A percentile compares a stretch with the other conserved stretches of the same genome.
These are phyloP conservation scores for Erpetoichthys calabaricus DNA, from an alignment of 2,797 vertebrate genomes.

Conservation along the genomic window DNA sequence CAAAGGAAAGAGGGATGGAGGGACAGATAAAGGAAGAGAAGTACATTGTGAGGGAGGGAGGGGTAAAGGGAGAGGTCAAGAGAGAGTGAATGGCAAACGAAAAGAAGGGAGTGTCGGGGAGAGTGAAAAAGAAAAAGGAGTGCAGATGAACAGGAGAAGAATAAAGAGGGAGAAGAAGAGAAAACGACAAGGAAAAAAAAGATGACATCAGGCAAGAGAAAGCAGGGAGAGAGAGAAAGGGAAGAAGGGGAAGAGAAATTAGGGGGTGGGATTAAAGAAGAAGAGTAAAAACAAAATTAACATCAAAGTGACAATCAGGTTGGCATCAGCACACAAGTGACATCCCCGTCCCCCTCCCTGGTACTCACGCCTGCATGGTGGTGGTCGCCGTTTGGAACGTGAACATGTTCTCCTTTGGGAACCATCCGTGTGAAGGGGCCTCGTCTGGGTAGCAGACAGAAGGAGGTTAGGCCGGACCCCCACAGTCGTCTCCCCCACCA, in stretches of 20 bases:
- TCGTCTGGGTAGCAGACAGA: constrained; percentile 48
- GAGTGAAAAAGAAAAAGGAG: constrained; percentile 37
- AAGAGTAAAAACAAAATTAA: too few relatives aligned
- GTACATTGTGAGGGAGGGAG: constrained; percentile 8
- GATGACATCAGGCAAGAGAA: background rate
- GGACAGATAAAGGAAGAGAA: constrained; percentile 7
- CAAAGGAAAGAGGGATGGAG: constrained; percentile 3
- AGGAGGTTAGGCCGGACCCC: constrained; percentile 5
- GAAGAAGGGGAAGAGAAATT: too few relatives aligned
- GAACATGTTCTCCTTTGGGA: constrained; percentile 92
- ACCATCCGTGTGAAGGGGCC: constrained; percentile 70
- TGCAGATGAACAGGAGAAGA: constrained; percentile 38
- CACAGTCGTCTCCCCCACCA: background rate
- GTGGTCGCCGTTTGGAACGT: constrained; percentile 90
- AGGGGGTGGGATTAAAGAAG: too few relatives aligned
- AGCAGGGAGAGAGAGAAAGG: too few relatives aligned
- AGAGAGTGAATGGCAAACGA: constrained; percentile 5
- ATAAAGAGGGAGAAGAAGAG: constrained; percentile 31
- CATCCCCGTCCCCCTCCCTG: background rate
- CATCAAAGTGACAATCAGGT: too few relatives aligned
- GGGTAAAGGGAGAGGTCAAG: constrained; percentile 7
- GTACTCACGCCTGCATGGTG: constrained; percentile 97
- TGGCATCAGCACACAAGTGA: too few relatives aligned
- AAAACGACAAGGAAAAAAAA: constrained; percentile 5
- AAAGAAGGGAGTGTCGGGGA: constrained; percentile 23